Conservation (phyloP, 2,113 vertebrate species). For the Artemisiospiza belli region DNA sequence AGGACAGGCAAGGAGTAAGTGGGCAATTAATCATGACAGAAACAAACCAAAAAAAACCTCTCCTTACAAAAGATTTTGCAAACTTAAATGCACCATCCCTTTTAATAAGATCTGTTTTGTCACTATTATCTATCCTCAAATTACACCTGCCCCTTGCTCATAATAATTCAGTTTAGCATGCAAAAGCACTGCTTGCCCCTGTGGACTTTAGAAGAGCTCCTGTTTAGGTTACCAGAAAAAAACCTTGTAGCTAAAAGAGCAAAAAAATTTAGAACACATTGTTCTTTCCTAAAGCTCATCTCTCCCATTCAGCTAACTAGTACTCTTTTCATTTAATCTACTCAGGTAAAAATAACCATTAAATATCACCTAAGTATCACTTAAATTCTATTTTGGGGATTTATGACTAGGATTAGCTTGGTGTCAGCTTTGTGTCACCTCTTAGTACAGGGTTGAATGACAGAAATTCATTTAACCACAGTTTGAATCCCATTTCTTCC, state of each 20-base stretch:
- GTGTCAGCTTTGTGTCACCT: constrained; percentile 46
- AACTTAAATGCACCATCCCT: background rate
- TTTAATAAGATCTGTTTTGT: background rate
- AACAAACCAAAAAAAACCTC: background rate
- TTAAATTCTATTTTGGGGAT: constrained; percentile 58
- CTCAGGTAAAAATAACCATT: constrained; percentile 53
- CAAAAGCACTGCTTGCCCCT: background rate
- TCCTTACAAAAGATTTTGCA: background rate
- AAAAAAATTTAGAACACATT: background rate
- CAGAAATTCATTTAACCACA: constrained; percentile 55
- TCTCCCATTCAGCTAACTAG: background rate
- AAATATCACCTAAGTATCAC: constrained; percentile 40
- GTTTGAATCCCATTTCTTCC: constrained; percentile 51
- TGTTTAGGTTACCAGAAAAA: background rate
- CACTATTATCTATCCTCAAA: background rate
- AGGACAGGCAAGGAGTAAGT: background rate
- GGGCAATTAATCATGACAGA: background rate
- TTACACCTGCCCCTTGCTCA: background rate
- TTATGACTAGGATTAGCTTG: constrained; percentile 56
- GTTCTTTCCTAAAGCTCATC: background rate
- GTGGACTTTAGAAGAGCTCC: background rate
- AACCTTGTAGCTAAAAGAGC: background rate
- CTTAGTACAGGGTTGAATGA: constrained; percentile 9
- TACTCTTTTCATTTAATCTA: background rate
- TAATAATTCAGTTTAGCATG: background rate